Percentiles rank a stretch among this genome's conserved stretches.
These are phyloP conservation scores for Alectura lathami DNA, from an alignment of 2,113 vertebrate genomes.

Conservation along the genomic window DNA sequence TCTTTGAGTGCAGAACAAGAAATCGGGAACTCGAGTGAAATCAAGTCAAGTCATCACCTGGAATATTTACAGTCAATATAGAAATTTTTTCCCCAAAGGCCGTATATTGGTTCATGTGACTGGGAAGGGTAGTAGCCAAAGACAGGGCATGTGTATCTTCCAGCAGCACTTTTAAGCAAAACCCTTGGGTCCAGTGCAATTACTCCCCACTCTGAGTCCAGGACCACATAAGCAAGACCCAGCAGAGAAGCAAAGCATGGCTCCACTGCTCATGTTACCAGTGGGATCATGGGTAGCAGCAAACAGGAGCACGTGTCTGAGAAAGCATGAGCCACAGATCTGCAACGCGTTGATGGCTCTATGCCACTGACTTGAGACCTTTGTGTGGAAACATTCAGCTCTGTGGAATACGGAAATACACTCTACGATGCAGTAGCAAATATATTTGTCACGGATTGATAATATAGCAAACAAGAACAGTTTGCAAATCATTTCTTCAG, in stretches of 20 bases:
- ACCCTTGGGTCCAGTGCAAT: accelerated
- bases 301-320: not conserved
- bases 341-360: accelerated
- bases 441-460: not conserved
- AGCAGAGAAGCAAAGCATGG: accelerated
- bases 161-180: not conserved
- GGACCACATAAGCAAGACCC: no score
- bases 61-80: not conserved
- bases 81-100: not conserved
- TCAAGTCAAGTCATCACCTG: not conserved
- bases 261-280: accelerated
- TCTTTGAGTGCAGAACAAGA: not conserved
- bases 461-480: not conserved
- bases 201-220: not conserved
- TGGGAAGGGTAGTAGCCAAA: not conserved
- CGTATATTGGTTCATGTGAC: accelerated
- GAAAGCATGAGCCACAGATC: not conserved
- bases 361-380: not conserved
- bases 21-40: not conserved
- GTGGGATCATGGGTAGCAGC: not conserved
- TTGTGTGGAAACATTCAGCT: not conserved
- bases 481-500: not conserved
- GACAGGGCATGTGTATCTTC: accelerated
- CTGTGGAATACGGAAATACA: accelerated
- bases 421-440: not conserved